Evolutionary conservation across 2,797 vertebrate genomes (phyloP), one percentile per base, ranked within the genome.

Genomic region (Brachymystax lenok): DNA sequence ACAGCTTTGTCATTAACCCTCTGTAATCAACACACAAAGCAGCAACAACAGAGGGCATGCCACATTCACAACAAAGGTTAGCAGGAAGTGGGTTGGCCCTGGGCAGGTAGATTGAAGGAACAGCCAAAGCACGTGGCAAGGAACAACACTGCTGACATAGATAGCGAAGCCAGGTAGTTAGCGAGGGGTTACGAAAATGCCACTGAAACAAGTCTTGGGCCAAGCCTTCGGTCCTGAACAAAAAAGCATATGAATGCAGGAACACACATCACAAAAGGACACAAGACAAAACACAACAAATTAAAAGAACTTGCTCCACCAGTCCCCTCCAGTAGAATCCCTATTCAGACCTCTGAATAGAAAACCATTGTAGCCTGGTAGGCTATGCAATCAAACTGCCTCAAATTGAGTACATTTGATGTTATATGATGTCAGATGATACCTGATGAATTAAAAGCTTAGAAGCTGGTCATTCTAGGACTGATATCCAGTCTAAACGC

Each of bases 61-160:
- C 46, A 51, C 33, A 74, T 28, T 69, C 21, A 76, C 4, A 63
- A 19, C 13, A 19, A 68, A 33, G 40, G 56, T 46, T 40, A 70
- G 50, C 4, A n/a, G 69, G 54, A 46, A 13, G 14, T 19, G 27
- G 33, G 30, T 21, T 5, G 40, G 40, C 40, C 10, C 40, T 46
- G 40, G 16, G 4, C 64, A 68, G 30, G 66, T 69, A n/a, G 75
- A 27, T 71, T 19, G 73, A 30, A 72, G 78, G 30, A 73, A 63
- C 68, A 75, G 52, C 61, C 66, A 75, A 74, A 66, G 73, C 64
- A 69, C 10, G 17, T 24, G 63, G 50, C 64, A 50, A 13, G 72
- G 75, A 78, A 46, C 52, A 67, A 52, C 19, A 80, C 71, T 76
- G 51, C 16, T 69, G 71, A 78, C 73, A 68, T 27, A 77, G 52